Conservation (phyloP, 2,888 invertebrate genomes). For the Acholoe squamosa region DNA sequence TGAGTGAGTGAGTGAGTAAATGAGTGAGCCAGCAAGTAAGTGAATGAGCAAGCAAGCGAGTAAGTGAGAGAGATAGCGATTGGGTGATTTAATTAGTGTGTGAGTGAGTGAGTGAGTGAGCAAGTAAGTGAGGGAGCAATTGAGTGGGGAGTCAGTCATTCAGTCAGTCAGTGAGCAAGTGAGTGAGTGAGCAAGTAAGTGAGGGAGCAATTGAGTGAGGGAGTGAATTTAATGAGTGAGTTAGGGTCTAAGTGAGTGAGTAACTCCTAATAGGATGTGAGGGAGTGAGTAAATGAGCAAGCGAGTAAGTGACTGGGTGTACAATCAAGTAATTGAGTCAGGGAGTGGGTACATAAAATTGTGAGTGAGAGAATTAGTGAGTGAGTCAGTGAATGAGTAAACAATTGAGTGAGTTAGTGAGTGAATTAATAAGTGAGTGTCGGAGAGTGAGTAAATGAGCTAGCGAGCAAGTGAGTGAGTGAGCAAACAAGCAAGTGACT, state of each 20-base stretch:
- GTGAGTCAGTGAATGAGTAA: neutral
- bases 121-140: neutral
- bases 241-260: too few species aligned
- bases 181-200: conserved; percentile 3
- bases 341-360: neutral
- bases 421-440: neutral
- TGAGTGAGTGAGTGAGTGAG: conserved; percentile 27
- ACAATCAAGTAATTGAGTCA: neutral
- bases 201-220: neutral
- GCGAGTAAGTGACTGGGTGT: too few species aligned
- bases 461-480: neutral
- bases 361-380: neutral
- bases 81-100: neutral
- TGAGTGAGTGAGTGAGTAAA: neutral
- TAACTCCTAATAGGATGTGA: too few species aligned
- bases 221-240: neutral
- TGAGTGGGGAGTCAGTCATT: neutral
- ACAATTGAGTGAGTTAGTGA: neutral
- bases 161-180: neutral
- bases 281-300: too few species aligned
- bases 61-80: neutral
- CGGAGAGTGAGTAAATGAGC: neutral
- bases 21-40: neutral
- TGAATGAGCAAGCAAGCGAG: neutral
- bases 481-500: neutral